These are phyloP conservation scores for Epinotia ramella DNA, from an alignment of 2,888 invertebrate species.

Conservation along the genomic window DNA sequence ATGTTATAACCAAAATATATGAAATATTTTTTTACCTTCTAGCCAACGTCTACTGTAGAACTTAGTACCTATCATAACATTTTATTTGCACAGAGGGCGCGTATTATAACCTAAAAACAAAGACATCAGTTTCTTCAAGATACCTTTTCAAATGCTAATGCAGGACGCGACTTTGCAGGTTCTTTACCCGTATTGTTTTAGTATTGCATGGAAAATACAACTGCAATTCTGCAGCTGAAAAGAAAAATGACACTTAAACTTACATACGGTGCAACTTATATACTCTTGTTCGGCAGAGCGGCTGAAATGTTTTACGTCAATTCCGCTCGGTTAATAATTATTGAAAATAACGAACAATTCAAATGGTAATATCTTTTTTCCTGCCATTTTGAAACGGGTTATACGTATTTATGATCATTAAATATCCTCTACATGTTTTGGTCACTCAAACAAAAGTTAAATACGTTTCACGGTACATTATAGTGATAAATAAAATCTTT, in stretches of 20 bases:
- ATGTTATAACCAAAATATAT: neutral
- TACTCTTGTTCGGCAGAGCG: neutral
- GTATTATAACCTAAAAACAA: slow-evolving; percentile 18
- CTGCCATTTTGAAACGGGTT: slow-evolving; percentile 18
- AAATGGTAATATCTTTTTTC: slow-evolving; percentile 26
- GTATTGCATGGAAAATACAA: slow-evolving; percentile 31
- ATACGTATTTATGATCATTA: slow-evolving; percentile 8
- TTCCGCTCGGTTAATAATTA: slow-evolving; percentile 27
- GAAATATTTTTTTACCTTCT: neutral
- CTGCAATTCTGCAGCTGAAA: neutral
- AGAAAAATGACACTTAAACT: slow-evolving; percentile 3
- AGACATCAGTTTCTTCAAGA: slow-evolving; percentile 15
- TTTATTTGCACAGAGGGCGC: slow-evolving; percentile 24
- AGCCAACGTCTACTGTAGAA: neutral
- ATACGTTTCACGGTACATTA: slow-evolving; percentile 1
- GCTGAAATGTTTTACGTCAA: slow-evolving; percentile 31
- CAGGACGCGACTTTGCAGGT: slow-evolving; percentile 39
- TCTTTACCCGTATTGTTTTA: slow-evolving; percentile 32
- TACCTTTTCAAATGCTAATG: slow-evolving; percentile 42
- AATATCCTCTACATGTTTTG: neutral
- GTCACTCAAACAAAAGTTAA: neutral
- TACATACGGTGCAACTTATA: neutral
- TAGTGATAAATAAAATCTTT: neutral
- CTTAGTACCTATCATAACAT: neutral
- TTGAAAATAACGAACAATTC: slow-evolving; percentile 32